Evolutionary conservation across 1,140 invertebrate genomes (phyloP).

Genomic region (Magallana angulata): DNA sequence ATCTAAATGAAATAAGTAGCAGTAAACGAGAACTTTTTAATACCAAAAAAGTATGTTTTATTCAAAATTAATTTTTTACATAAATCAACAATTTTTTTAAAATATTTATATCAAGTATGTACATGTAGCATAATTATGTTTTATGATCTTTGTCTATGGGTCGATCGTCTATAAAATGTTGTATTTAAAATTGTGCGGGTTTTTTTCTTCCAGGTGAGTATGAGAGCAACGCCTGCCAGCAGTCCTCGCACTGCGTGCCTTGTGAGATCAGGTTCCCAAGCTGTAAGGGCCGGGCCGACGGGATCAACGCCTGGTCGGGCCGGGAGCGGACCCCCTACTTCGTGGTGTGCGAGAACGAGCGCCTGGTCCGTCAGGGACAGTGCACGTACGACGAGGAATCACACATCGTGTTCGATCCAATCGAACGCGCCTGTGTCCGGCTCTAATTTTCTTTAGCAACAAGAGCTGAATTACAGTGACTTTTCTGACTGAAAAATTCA

Average conservation of each 20-base stretch:
- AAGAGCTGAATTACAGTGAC: no score
- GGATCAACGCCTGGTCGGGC: conserved; percentile 54
- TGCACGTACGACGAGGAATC: background rate
- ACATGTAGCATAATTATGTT: no score
- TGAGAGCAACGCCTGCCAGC: conserved; percentile 52
- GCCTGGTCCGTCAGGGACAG: conserved; percentile 43
- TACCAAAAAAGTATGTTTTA: no score
- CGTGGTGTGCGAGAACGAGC: conserved; percentile 58
- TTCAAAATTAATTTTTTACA: no score
- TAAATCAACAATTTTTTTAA: no score
- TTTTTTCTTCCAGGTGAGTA: conserved; percentile 59
- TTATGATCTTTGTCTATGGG: no score
- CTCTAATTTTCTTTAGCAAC: background rate
- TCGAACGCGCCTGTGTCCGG: background rate
- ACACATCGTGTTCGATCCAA: background rate
- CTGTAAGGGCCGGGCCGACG: conserved; percentile 60
- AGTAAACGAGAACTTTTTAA: no score
- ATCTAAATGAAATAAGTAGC: no score
- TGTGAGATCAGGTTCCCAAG: conserved; percentile 57
- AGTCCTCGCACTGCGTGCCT: conserved; percentile 51
- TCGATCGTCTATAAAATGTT: no score
- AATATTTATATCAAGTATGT: no score
- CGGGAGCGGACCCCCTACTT: conserved; percentile 59
- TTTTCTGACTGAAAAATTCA: no score
- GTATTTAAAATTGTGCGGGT: no score